These are phyloP conservation scores for Zootoca vivipara DNA, from an alignment of 2,113 vertebrate genomes.

Conservation along the genomic window DNA sequence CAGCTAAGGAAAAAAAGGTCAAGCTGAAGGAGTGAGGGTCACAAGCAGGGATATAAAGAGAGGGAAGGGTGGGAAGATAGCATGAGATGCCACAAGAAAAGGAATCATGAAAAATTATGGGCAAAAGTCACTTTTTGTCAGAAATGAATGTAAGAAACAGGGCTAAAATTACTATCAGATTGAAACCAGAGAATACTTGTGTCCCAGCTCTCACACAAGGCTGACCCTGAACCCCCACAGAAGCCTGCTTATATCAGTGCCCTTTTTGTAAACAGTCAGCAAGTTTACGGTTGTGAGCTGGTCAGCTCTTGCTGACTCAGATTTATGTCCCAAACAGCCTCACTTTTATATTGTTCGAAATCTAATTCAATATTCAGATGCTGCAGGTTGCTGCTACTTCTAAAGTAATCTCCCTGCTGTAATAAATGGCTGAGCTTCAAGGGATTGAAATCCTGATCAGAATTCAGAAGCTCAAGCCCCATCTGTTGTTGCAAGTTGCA, in stretches of 20 bases:
- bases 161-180: background rate
- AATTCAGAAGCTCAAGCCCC: constrained; percentile 44
- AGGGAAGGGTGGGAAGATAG: background rate
- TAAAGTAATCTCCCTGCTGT: constrained; percentile 21
- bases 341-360: constrained; percentile 36
- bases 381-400: background rate
- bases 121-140: background rate
- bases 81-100: background rate
- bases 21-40: background rate
- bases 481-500: constrained; percentile 61
- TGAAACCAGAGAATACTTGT: background rate
- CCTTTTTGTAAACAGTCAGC: background rate
- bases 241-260: background rate
- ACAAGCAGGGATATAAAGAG: background rate
- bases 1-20: background rate
- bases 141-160: background rate
- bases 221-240: background rate
- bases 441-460: constrained; percentile 27
- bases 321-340: background rate
- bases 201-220: background rate
- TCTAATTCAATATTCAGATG: background rate
- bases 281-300: background rate
- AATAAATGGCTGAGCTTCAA: constrained; percentile 8
- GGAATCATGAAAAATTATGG: background rate
- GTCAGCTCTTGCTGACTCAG: background rate